Evolutionary conservation across 2,797 vertebrate genomes (phyloP).

Genomic region (Natrix natrix): DNA sequence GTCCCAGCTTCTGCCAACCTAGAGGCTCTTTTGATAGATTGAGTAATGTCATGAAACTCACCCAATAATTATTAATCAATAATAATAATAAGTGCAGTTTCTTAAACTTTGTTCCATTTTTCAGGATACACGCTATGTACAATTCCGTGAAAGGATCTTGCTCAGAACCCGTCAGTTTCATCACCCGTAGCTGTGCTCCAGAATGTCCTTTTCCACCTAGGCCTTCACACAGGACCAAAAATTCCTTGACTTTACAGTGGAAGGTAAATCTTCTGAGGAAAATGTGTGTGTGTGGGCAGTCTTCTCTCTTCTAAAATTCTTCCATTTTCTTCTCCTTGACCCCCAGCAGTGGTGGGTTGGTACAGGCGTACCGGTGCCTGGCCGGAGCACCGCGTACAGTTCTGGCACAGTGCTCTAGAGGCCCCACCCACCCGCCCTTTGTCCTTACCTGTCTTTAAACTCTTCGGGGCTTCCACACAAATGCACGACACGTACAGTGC

Average conservation of each 20-base stretch:
- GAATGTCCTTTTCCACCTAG: constrained; percentile 89
- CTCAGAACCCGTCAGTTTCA: constrained; percentile 89
- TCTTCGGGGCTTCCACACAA: too few species aligned
- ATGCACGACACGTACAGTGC: too few species aligned
- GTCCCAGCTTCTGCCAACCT: too few species aligned
- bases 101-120: neutral
- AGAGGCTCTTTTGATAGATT: neutral
- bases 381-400: too few species aligned
- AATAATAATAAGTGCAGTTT: neutral
- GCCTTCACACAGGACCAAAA: constrained; percentile 90
- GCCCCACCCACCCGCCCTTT: too few species aligned
- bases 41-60: neutral
- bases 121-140: constrained; percentile 86
- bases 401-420: too few species aligned
- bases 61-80: neutral
- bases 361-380: too few species aligned
- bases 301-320: neutral
- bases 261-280: constrained; percentile 77
- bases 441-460: too few species aligned
- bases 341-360: neutral
- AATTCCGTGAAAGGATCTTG: constrained; percentile 89
- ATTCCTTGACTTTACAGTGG: constrained; percentile 92
- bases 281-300: neutral
- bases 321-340: neutral
- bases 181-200: constrained; percentile 89